These are phyloP conservation scores for Lepus oiostolus DNA, from an alignment of 2,797 vertebrate genomes.

Conservation along the genomic window DNA sequence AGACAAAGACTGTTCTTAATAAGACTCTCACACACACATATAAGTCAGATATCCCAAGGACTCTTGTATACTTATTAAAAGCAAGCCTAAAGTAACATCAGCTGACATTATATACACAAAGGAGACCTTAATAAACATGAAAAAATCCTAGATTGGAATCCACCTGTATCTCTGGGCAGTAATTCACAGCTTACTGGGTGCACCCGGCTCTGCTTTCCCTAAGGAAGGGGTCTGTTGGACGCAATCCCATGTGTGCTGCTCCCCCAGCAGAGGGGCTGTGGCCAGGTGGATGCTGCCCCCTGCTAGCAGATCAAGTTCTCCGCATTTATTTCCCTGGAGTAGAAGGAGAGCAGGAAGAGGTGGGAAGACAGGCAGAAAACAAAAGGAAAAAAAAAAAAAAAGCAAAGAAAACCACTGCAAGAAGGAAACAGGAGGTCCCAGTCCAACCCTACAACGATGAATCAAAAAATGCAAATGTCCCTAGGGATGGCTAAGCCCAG, in stretches of 20 bases:
- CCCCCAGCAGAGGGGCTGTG: not conserved
- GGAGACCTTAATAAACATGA: conserved; percentile 6
- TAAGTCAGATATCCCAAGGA: not conserved
- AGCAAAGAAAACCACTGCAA: not conserved
- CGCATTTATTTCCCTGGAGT: not conserved
- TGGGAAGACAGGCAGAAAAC: not conserved
- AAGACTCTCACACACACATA: not conserved
- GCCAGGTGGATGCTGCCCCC: no score
- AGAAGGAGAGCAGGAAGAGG: not conserved
- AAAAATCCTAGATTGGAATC: not conserved
- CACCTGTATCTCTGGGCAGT: not conserved
- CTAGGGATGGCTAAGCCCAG: not conserved
- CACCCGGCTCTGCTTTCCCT: not conserved
- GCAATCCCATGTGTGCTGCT: not conserved
- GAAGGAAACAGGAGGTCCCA: not conserved
- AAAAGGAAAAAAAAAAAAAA: not conserved
- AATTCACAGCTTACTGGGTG: not conserved
- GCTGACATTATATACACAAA: conserved; percentile 35
- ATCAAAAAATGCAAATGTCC: not conserved
- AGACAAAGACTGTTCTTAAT: conserved; percentile 34
- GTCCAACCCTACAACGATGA: not conserved
- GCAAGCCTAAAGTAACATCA: conserved; percentile 36
- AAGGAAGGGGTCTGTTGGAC: not conserved
- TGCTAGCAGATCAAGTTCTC: not conserved
- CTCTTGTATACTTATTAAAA: not conserved